Conservation (phyloP, 2,113 vertebrate species). For the Bufo gargarizans region DNA sequence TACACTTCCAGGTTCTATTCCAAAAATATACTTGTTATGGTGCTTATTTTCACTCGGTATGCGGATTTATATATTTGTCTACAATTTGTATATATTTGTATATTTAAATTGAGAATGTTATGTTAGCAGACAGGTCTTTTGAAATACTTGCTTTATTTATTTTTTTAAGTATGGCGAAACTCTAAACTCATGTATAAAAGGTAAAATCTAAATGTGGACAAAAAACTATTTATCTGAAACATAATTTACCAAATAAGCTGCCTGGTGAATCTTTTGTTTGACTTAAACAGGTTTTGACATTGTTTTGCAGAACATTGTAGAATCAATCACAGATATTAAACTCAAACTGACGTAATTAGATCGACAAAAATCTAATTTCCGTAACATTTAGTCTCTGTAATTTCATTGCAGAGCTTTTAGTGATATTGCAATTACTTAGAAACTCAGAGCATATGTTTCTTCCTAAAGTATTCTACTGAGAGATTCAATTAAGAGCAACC, state of each 20-base stretch:
- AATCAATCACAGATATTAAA: slow-evolving; percentile 65
- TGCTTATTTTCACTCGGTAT: too few relatives aligned
- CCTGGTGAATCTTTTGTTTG: not conserved
- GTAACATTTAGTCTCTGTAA: slow-evolving; percentile 73
- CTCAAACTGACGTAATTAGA: slow-evolving; percentile 72
- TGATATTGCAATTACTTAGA: slow-evolving; percentile 77
- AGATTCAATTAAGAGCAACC: slow-evolving; percentile 61
- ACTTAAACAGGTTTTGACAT: slow-evolving; percentile 59
- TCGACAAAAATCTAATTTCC: slow-evolving; percentile 76
- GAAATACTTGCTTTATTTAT: too few relatives aligned
- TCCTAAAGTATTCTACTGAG: slow-evolving; percentile 67
- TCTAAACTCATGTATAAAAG: not conserved
- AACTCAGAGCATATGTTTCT: slow-evolving; percentile 74
- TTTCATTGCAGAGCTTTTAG: slow-evolving; percentile 80
- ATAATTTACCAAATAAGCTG: not conserved
- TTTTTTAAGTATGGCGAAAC: too few relatives aligned
- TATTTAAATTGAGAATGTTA: too few relatives aligned
- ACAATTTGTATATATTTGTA: too few relatives aligned
- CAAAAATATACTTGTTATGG: too few relatives aligned
- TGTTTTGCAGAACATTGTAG: slow-evolving; percentile 64
- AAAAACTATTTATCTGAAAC: not conserved
- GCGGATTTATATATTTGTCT: too few relatives aligned
- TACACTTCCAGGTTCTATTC: too few relatives aligned
- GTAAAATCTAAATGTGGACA: not conserved
- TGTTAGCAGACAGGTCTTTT: too few relatives aligned